These are phyloP conservation scores for Hyperopisus bebe DNA, from an alignment of 2,113 vertebrate species.

Conservation along the genomic window DNA sequence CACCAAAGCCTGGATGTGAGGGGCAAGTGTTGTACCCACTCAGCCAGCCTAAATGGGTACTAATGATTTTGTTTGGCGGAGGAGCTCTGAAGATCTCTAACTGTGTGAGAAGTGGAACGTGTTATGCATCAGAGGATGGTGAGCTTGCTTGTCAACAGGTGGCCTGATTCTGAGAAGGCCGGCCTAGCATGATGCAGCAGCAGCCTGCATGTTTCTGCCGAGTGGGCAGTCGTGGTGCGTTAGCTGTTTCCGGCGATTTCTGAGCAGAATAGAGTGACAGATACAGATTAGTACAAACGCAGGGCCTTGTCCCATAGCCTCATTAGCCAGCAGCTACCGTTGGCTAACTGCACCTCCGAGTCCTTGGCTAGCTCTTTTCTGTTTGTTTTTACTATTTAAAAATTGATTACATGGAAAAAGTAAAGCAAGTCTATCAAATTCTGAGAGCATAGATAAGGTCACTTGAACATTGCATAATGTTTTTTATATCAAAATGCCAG, in stretches of 20 bases:
- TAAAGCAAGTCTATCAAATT: background rate
- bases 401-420: background rate
- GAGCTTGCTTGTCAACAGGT: background rate
- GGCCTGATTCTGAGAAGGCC: background rate
- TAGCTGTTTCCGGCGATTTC: background rate
- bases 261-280: background rate
- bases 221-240: background rate
- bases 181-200: background rate
- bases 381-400: background rate
- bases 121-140: background rate
- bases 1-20: background rate
- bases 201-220: background rate
- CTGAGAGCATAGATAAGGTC: background rate
- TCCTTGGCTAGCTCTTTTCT: background rate
- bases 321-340: background rate
- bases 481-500: background rate
- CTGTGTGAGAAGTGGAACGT: background rate
- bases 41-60: background rate
- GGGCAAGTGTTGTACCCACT: background rate
- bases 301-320: background rate
- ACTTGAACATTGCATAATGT: background rate
- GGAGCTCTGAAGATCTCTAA: background rate
- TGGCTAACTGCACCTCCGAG: background rate
- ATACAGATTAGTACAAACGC: background rate
- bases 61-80: background rate